These are phyloP conservation scores for Semaprochilodus insignis DNA, from an alignment of 2,797 vertebrate genomes.

Conservation along the genomic window DNA sequence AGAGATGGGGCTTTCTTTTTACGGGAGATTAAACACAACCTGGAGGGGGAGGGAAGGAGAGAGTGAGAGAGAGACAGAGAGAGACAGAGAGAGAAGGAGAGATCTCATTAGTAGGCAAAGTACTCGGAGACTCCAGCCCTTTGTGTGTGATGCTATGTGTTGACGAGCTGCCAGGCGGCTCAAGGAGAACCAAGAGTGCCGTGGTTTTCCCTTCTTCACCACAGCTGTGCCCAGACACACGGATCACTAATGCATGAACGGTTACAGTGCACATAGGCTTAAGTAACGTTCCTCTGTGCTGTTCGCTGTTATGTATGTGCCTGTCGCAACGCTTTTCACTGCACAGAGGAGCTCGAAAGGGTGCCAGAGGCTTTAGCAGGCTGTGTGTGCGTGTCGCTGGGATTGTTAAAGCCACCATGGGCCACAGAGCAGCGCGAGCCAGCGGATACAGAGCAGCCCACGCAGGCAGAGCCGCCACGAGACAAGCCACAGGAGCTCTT, in stretches of 20 bases:
- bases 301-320: conserved; percentile 48
- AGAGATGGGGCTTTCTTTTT: conserved; percentile 30
- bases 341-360: conserved; percentile 27
- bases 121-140: conserved; percentile 42
- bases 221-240: conserved; percentile 38
- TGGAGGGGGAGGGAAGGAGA: conserved; percentile 20
- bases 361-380: conserved; percentile 33
- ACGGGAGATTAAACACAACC: conserved; percentile 47
- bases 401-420: conserved; percentile 45
- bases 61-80: conserved; percentile 13
- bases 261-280: conserved; percentile 63
- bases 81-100: conserved; percentile 16
- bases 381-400: conserved; percentile 28
- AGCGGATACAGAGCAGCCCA: conserved; percentile 28
- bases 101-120: conserved; percentile 59
- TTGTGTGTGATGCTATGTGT: conserved; percentile 21
- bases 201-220: not conserved
- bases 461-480: conserved; percentile 19
- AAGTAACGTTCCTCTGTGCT: conserved; percentile 70
- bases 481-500: conserved; percentile 40
- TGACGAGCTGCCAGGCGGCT: conserved; percentile 49
- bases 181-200: conserved; percentile 20
- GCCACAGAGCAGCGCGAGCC: conserved; percentile 51
- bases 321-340: conserved; percentile 28
- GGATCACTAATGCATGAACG: conserved; percentile 29